Base-by-base conservation (phyloP, 2,113 vertebrate species). In the Merops nubicus region DNA sequence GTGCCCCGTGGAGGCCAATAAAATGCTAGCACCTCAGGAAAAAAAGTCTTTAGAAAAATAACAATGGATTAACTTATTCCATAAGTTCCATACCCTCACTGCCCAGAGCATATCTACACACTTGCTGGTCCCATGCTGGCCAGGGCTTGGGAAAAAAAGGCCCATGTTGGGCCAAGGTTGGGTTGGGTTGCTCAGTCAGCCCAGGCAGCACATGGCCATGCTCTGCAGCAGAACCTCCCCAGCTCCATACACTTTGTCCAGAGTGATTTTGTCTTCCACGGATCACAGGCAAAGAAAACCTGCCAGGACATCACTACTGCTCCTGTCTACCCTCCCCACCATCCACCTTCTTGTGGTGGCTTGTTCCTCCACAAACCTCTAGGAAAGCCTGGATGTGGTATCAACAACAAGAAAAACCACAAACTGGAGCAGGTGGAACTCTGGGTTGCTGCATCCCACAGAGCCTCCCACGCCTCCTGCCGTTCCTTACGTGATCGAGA, bases 401-500 rank as follows among this genome's bases (percentile, higher is more conserved):
- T 6, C 51, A 78, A 19, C 53, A 42, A 13, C 26, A 69, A 33
- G 51, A 23, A 75, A 56, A 85, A 89, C 17, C 47, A 70, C 12
- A 26, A 26, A 11, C 0, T 25, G 68, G 38, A 89, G 80, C 59
- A 84, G 68, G 68, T 15, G 38, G 72, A 90, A 70, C n/a, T 10
- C 36, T 3, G 65, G 60, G 36, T 17, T 72, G 62, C 75, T 64
- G 38, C 6, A 2, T 60, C 76, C 42, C 65, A 60, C 60, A 91
- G 77, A 81, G 77, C 64, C 78, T 91, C 85, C 60, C 87, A 75
- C 74, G 21, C 9, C 50, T 50, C 18, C 64, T 43, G 47, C 56
- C n/a, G 2, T 31, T 69, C 94, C 99, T 99, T 99, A 99, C 99
- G n/a, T 99, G 99, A 97, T 99, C 99, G 19, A 99, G 98, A 98